phyloP scores from a whole-genome alignment of 1,140 invertebrate species.

The Hestina assimilis region DNA sequence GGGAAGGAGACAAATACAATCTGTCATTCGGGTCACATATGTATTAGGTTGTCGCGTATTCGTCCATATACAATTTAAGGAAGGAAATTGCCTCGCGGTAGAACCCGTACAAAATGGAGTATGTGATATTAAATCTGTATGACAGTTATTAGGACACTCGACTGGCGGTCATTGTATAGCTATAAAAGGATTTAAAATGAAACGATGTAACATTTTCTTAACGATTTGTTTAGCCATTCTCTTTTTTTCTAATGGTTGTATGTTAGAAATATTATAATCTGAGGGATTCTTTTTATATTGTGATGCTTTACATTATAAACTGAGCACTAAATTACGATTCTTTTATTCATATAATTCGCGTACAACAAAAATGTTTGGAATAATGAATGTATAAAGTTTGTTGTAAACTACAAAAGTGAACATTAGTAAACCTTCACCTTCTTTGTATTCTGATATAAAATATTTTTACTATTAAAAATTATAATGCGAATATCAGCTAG shows the following conservation, averaged over 20 bases:
- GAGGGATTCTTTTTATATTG: not conserved
- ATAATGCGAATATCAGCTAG: too few species aligned
- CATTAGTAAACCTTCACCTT: too few species aligned
- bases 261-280: not conserved
- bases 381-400: too few species aligned
- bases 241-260: not conserved
- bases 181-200: constrained; percentile 16
- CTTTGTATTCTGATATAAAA: too few species aligned
- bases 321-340: too few species aligned
- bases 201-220: constrained; percentile 12
- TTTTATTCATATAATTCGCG: too few species aligned
- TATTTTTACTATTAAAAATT: too few species aligned
- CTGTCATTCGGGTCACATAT: constrained; percentile 59
- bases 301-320: too few species aligned
- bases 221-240: not conserved
- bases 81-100: constrained; percentile 67
- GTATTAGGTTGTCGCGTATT: constrained; percentile 68
- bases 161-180: constrained; percentile 17
- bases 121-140: constrained; percentile 72
- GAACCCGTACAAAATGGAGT: constrained; percentile 61
- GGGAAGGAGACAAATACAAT: constrained; percentile 57
- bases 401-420: too few species aligned
- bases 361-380: too few species aligned
- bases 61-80: constrained; percentile 71
- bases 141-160: constrained; percentile 56